Evolutionary conservation across 2,888 invertebrate genomes (phyloP), one percentile per base, ranked within the genome.

Genomic region (Aspidapion aeneum): DNA sequence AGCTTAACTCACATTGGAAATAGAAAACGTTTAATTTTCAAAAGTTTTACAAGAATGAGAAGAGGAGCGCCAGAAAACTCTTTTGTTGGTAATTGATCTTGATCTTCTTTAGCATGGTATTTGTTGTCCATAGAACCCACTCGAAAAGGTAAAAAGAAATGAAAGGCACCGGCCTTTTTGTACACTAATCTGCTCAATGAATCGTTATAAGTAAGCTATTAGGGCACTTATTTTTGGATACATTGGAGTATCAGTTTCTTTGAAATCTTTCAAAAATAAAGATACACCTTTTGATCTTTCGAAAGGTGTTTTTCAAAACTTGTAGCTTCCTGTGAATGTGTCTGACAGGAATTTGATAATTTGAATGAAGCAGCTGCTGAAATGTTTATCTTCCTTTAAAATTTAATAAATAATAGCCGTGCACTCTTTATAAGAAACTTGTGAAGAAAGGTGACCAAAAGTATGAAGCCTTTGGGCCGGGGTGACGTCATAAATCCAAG

Each of bases 181-280:
- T 52, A 52, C 19, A 52, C 17, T 52, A 52, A 52, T 52, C 52
- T 52, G 52, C 52, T n/a, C 52, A 52, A 52, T 52, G 52, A n/a
- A 18, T 9, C 52, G 52, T 52, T 35, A 52, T 52, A 52, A 52
- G 52, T 52, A 52, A 18, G 52, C 52, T 52, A 52, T 52, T 52
- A 52, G 19, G 52, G 52, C 52, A 52, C 52, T 52, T 52, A 35
- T 35, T 7, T 35, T 12, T 35, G 35, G 3, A 35, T n/a, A n/a
- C n/a, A n/a, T 35, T 3, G 35, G 35, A 35, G 35, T 35, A 35
- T 35, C 35, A 35, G 35, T 35, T 35, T 35, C 35, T 35, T 3
- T 35, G 35, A 35, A 35, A 3, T 12, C 12, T 35, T 35, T 12
- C 35, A 35, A 3, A 7, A 7, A 7, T 35, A n/a, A n/a, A 12